Conservation (phyloP, 2,113 vertebrate species). For the Lipophrys pholis region DNA sequence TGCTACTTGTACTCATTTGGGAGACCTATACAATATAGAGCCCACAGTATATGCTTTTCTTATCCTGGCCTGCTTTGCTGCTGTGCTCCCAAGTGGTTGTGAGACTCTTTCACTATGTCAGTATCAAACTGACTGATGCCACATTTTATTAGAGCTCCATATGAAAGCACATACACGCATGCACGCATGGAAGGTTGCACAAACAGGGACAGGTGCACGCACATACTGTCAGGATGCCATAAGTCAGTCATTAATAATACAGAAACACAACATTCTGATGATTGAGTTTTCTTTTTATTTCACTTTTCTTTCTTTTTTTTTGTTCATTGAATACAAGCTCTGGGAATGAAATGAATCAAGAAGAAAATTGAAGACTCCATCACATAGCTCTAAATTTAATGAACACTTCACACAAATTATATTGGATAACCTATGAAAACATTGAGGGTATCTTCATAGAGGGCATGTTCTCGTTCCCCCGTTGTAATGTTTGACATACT, state of each 20-base stretch:
- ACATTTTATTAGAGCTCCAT: conserved; percentile 71
- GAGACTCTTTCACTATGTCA: conserved; percentile 58
- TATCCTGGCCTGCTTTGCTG: conserved; percentile 25
- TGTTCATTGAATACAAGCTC: conserved; percentile 17
- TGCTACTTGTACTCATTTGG: not conserved
- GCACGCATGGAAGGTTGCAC: not conserved
- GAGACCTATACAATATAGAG: conserved; percentile 4
- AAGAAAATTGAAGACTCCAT: conserved; percentile 9
- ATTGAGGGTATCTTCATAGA: conserved; percentile 15
- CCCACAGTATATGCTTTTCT: not conserved
- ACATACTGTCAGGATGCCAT: not conserved
- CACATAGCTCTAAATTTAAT: conserved; percentile 13
- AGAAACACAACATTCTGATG: conserved; percentile 17
- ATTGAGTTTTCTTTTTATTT: conserved; percentile 49
- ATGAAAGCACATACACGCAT: conserved; percentile 37
- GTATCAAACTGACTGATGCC: conserved; percentile 76
- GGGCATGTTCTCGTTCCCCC: conserved; percentile 19
- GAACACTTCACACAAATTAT: conserved; percentile 3
- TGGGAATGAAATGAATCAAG: conserved; percentile 6
- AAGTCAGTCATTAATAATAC: conserved; percentile 46
- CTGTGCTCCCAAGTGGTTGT: conserved; percentile 52
- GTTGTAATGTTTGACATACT: conserved; percentile 50
- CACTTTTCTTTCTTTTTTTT: conserved; percentile 1
- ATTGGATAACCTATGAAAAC: conserved; percentile 16
- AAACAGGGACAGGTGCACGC: not conserved